Evolutionary conservation across 1,140 invertebrate genomes (phyloP).

Genomic region (Heliconius hewitsoni): DNA sequence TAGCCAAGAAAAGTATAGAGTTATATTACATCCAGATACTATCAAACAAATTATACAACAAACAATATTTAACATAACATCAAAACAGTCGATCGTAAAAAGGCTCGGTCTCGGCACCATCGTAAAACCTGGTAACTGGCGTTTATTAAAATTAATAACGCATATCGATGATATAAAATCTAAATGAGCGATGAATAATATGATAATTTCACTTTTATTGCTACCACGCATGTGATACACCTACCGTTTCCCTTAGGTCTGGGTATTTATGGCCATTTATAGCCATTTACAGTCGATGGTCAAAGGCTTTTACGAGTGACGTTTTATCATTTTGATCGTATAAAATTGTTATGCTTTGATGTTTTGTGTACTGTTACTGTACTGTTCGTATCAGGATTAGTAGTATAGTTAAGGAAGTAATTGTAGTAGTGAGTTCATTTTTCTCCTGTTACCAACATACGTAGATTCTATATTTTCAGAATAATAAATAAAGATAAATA

Average conservation of each 20-base stretch:
- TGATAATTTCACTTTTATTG: slow-evolving; percentile 49
- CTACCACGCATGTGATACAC: slow-evolving; percentile 8
- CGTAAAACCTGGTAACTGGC: slow-evolving; percentile 58
- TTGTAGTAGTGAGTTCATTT: no score
- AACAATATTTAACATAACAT: background rate
- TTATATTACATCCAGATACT: slow-evolving; percentile 4
- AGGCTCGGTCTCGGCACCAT: slow-evolving; percentile 9
- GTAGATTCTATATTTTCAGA: no score
- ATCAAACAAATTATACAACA: slow-evolving; percentile 16
- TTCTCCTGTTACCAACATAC: no score
- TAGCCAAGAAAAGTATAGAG: slow-evolving; percentile 2
- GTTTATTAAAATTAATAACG: slow-evolving; percentile 74
- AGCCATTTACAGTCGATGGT: slow-evolving; percentile 3
- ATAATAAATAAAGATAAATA: no score
- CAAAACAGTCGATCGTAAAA: slow-evolving; percentile 17
- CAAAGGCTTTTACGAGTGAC: background rate
- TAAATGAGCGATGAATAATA: slow-evolving; percentile 75
- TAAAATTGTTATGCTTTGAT: slow-evolving; percentile 1
- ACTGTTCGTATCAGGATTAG: background rate
- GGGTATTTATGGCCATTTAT: slow-evolving; percentile 5
- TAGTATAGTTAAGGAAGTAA: no score
- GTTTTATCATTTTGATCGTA: background rate
- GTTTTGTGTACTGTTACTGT: background rate
- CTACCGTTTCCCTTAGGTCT: background rate
- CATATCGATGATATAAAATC: slow-evolving; percentile 71